Evolutionary conservation across 2,888 invertebrate species (phyloP).

Genomic region (Margaritifera margaritifera): DNA sequence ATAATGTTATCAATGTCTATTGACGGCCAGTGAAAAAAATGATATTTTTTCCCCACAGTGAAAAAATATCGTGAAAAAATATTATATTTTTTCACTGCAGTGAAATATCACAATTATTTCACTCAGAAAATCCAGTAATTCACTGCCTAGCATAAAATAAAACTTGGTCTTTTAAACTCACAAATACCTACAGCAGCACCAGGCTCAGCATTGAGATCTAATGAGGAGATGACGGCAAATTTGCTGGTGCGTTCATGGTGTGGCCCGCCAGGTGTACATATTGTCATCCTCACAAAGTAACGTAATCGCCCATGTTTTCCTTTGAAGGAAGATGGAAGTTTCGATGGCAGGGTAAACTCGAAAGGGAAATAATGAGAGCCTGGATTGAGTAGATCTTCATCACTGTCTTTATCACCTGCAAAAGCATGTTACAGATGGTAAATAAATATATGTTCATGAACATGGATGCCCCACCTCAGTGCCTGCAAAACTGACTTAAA

Average conservation of each 20-base stretch:
- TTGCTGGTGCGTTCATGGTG: constrained; percentile 64
- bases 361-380: constrained; percentile 68
- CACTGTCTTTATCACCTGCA: constrained; percentile 63
- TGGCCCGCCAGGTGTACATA: constrained; percentile 62
- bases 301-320: constrained; percentile 65
- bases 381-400: constrained; percentile 61
- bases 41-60: no score
- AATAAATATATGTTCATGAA: no score
- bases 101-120: no score
- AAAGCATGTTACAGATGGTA: background rate
- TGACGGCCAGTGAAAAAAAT: no score
- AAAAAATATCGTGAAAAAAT: no score
- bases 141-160: no score
- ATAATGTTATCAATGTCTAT: no score
- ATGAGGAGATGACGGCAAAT: constrained; percentile 62
- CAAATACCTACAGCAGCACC: constrained; percentile 59
- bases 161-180: background rate
- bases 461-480: no score
- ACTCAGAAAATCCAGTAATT: no score
- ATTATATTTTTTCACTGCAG: no score
- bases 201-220: constrained; percentile 63
- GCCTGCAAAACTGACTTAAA: no score
- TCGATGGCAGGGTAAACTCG: constrained; percentile 60
- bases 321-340: constrained; percentile 65
- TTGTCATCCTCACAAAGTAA: constrained; percentile 63